Evolutionary conservation across 2,113 vertebrate species (phyloP).

Genomic region (Lates calcarifer): DNA sequence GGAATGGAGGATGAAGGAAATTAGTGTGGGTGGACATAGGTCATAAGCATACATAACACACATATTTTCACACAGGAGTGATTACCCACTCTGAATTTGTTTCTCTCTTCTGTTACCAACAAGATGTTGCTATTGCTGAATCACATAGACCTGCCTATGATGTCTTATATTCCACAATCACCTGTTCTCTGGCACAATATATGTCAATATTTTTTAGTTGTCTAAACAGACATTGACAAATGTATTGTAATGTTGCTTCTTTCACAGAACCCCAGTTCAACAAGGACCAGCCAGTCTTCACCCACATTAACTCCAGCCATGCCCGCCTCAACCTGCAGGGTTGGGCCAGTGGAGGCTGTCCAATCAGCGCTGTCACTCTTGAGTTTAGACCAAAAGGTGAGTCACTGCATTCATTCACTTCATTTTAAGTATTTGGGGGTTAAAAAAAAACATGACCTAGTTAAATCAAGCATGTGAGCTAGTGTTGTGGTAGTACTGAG

Average conservation of each 20-base stretch:
- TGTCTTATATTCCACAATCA: background rate
- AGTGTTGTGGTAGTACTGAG: background rate
- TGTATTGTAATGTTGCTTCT: conserved; percentile 5
- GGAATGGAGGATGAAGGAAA: background rate
- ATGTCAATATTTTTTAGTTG: background rate
- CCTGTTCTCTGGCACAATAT: background rate
- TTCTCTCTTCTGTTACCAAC: no score
- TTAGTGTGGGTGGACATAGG: background rate
- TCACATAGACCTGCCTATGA: no score
- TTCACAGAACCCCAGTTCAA: conserved; percentile 95
- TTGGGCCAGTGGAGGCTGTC: conserved; percentile 97
- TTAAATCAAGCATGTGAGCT: background rate
- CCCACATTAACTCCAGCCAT: conserved; percentile 97
- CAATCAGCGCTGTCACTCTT: conserved; percentile 91
- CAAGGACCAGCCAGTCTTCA: conserved; percentile 97
- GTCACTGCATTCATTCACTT: background rate
- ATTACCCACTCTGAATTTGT: no score
- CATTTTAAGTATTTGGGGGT: background rate
- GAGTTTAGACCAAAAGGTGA: conserved; percentile 94
- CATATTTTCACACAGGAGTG: background rate
- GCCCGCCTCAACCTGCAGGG: conserved; percentile 97
- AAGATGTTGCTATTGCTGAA: no score
- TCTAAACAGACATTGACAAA: background rate
- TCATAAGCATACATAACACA: background rate
- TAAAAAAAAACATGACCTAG: background rate